Evolutionary conservation across 1,140 invertebrate species (phyloP).

Genomic region (Listronotus oregonensis): DNA sequence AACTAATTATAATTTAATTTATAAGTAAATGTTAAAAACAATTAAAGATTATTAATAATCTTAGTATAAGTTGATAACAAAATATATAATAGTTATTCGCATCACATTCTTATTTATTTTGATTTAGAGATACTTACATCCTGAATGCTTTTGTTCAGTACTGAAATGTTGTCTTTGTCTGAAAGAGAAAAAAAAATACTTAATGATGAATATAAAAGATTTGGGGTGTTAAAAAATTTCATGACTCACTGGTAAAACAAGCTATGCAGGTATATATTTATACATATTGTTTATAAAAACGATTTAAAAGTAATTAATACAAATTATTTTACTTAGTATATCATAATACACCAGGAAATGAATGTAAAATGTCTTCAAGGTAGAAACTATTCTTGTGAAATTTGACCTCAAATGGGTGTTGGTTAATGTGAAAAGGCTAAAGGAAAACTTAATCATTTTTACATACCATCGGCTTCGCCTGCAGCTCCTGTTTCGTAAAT

Average conservation of each 20-base stretch:
- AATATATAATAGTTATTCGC: too few species aligned
- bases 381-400: conserved; percentile 9
- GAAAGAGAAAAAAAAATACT: conserved; percentile 31
- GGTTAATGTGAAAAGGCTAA: conserved; percentile 1
- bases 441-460: conserved; percentile 20
- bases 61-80: too few species aligned
- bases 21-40: too few species aligned
- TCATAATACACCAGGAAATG: not conserved
- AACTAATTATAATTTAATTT: too few species aligned
- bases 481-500: conserved; percentile 38
- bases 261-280: not conserved
- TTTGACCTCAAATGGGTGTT: conserved; percentile 21
- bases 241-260: not conserved
- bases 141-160: conserved; percentile 39
- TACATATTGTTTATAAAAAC: not conserved
- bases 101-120: too few species aligned
- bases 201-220: conserved; percentile 5
- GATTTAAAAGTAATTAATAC: too few species aligned
- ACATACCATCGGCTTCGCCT: conserved; percentile 47
- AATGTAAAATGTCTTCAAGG: not conserved
- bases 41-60: too few species aligned
- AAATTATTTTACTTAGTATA: too few species aligned
- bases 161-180: conserved; percentile 42
- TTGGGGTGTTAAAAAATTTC: conserved; percentile 4
- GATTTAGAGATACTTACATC: conserved; percentile 40